Percentiles rank a stretch among this genome's conserved stretches.
phyloP scores from a whole-genome alignment of 2,888 invertebrate species.

The Cantharis nigra region DNA sequence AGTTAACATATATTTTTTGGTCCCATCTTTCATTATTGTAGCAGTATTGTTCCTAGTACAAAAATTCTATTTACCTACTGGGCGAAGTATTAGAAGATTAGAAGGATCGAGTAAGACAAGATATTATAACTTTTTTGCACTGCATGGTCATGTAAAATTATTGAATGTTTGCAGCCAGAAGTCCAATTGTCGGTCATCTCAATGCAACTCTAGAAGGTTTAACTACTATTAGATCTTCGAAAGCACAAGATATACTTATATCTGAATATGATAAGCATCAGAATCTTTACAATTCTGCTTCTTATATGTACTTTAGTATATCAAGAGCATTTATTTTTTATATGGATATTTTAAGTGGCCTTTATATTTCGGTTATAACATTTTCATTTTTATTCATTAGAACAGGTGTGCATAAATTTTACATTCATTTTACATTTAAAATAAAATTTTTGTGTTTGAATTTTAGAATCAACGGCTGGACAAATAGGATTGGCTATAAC shows the following conservation, averaged over 20 bases:
- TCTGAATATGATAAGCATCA: constrained; percentile 51
- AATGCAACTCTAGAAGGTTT: constrained; percentile 52
- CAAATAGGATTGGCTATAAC: too few species aligned
- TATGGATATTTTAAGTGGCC: constrained; percentile 43
- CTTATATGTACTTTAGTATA: constrained; percentile 45
- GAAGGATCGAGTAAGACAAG: constrained; percentile 61
- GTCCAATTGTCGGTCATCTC: constrained; percentile 51
- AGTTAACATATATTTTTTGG: constrained; percentile 65
- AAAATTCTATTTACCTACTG: too few species aligned
- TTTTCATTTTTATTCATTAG: constrained; percentile 27
- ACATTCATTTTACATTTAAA: neutral
- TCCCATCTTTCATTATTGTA: too few species aligned
- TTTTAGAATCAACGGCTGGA: too few species aligned
- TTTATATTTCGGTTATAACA: constrained; percentile 37
- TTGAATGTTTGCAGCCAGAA: too few species aligned
- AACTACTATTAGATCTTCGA: constrained; percentile 48
- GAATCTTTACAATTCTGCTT: constrained; percentile 48
- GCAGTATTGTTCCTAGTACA: too few species aligned
- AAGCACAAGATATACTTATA: constrained; percentile 44
- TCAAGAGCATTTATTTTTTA: constrained; percentile 46
- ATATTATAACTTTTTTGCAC: constrained; percentile 40
- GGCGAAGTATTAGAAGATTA: constrained; percentile 67
- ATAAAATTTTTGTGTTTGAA: neutral
- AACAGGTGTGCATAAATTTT: constrained; percentile 7
- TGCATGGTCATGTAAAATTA: too few species aligned